Evolutionary conservation across 1,140 invertebrate genomes (phyloP), one percentile per base, ranked within the genome.

Genomic region (Zaprionus lachaisei): DNA sequence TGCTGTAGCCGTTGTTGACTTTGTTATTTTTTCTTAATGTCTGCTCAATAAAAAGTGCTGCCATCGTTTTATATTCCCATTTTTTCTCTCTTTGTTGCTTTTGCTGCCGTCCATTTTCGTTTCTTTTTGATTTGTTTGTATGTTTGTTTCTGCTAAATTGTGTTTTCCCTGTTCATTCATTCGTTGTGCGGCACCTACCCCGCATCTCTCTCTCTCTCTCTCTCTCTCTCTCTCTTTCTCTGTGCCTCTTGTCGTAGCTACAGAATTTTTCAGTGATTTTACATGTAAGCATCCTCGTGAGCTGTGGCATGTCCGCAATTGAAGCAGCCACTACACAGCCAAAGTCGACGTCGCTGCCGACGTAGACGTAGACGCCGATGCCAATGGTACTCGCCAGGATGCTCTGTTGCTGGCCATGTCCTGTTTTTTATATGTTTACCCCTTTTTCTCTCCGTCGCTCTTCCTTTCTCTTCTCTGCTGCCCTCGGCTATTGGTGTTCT

Each of bases 11-110:
- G 79, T 78, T 79, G 78, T 90, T 89, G 85, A 90, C 84, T 90
- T 85, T 89, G 85, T 89, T 87, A 90, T 85, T 90, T 90, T 90
- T 86, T 82, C 85, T 90, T 90, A 90, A 91, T 90, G 86, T 90
- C 82, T 75, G 79, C 82, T 82, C 85, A 85, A 90, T 82, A 83
- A 90, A 90, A 90, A 85, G 84, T 67, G 63, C 51, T 77, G 81
- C 81, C 81, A 80, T 80, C 75, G 83, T 81, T 86, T 83, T 84
- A 71, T 82, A 81, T 86, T 72, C 70, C 67, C 58, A 12, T 20
- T 54, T 31, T 38, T 58, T 6, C 17, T 20, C 22, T 51, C 26
- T 57, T n/a, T 47, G 15, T 38, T 69, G 2, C 6, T 41, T 47
- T 41, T 55, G 20, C n/a, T 56, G 64, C 7, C 56, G 26, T 74